phyloP scores from a whole-genome alignment of 1,140 invertebrate genomes.

The honey bee (Apis mellifera) region DNA sequence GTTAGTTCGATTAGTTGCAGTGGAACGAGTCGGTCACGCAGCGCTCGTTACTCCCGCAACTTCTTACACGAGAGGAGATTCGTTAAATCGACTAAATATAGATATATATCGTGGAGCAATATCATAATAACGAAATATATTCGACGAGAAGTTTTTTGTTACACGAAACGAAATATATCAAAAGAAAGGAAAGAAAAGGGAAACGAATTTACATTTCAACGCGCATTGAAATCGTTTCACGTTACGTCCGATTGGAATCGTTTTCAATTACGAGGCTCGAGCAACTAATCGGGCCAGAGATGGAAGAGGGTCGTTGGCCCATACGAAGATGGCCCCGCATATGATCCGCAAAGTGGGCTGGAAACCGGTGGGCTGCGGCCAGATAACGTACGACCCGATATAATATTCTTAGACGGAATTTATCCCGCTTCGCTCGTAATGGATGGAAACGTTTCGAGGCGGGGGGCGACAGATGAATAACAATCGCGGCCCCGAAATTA shows the following conservation, averaged over 20 bases:
- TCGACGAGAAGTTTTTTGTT: too few relatives aligned
- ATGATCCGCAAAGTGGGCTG: constrained; percentile 18
- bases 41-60: constrained; percentile 1
- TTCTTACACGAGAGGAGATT: neutral
- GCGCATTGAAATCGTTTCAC: neutral
- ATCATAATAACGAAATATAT: too few relatives aligned
- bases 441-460: constrained; percentile 52
- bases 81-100: neutral
- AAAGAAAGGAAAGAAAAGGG: too few relatives aligned
- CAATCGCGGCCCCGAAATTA: constrained; percentile 54
- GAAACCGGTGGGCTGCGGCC: neutral
- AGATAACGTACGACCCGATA: constrained; percentile 71
- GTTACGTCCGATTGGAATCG: too few relatives aligned
- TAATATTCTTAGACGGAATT: constrained; percentile 71
- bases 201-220: neutral
- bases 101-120: too few relatives aligned
- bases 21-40: constrained; percentile 22
- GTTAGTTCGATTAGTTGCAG: constrained; percentile 1
- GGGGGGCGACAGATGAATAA: constrained; percentile 53
- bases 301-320: neutral
- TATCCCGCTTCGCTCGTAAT: constrained; percentile 48
- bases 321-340: constrained; percentile 1
- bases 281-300: constrained; percentile 6
- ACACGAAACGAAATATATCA: too few relatives aligned
- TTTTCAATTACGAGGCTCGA: constrained; percentile 12